A percentile compares a stretch with the other conserved stretches of the same genome.
Evolutionary conservation across 2,888 invertebrate genomes (phyloP).

Genomic region (Diaperis boleti): DNA sequence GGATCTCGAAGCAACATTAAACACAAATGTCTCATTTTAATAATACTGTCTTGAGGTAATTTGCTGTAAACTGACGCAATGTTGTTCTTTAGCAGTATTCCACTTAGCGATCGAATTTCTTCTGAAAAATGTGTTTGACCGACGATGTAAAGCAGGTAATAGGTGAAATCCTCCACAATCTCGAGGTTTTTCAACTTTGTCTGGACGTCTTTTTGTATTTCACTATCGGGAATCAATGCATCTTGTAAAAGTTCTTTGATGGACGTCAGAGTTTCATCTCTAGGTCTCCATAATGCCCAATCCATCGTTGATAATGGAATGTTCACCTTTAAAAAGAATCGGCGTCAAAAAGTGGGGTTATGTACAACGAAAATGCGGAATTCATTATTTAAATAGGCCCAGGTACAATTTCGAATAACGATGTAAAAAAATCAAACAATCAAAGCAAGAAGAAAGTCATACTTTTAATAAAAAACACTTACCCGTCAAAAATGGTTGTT

Average conservation of each 20-base stretch:
- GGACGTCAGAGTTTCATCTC: conserved; percentile 94
- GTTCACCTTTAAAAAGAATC: conserved; percentile 16
- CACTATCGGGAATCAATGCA: conserved; percentile 97
- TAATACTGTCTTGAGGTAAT: conserved; percentile 88
- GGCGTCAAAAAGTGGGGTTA: conserved; percentile 26
- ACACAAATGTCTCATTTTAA: conserved; percentile 95
- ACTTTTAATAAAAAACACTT: conserved; percentile 11
- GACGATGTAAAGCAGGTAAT: conserved; percentile 96
- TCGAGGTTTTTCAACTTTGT: conserved; percentile 98
- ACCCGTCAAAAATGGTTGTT: conserved; percentile 24
- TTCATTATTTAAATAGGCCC: neutral
- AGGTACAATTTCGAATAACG: neutral
- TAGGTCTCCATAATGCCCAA: conserved; percentile 89
- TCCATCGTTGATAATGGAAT: conserved; percentile 61
- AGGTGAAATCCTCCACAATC: conserved; percentile 97
- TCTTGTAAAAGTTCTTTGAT: conserved; percentile 96
- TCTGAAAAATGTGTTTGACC: conserved; percentile 96
- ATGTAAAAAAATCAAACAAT: neutral
- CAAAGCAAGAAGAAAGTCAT: neutral
- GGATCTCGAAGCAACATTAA: conserved; percentile 92
- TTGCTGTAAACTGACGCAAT: conserved; percentile 90
- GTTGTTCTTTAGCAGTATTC: conserved; percentile 97
- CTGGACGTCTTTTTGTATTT: conserved; percentile 95
- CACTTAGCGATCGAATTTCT: conserved; percentile 95
- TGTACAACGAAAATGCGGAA: neutral